Evolutionary conservation across 2,888 invertebrate species (phyloP).

Genomic region (Nomada lathburiana): DNA sequence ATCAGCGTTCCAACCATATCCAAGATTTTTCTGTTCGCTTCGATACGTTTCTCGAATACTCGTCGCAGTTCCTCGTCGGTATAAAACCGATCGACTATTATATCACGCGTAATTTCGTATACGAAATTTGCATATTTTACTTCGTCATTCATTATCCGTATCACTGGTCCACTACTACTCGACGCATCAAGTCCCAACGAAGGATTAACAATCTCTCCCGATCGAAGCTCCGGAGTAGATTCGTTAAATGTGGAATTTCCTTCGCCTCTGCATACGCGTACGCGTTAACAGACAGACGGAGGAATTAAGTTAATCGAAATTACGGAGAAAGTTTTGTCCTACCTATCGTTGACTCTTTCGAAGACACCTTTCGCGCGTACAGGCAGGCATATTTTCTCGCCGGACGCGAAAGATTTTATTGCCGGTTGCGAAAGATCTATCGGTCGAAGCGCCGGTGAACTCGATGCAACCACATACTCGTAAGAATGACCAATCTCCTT

Average conservation of each 20-base stretch:
- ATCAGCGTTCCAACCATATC: constrained; percentile 81
- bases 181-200: neutral
- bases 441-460: neutral
- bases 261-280: constrained; percentile 20
- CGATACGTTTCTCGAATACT: constrained; percentile 85
- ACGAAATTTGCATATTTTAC: constrained; percentile 83
- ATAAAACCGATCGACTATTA: constrained; percentile 85
- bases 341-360: constrained; percentile 21
- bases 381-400: too few relatives aligned
- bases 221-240: constrained; percentile 28
- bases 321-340: neutral
- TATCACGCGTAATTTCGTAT: constrained; percentile 86
- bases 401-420: too few relatives aligned
- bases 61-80: constrained; percentile 85
- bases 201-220: constrained; percentile 25
- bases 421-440: neutral
- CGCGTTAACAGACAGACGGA: neutral
- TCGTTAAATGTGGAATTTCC: constrained; percentile 22
- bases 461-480: constrained; percentile 11
- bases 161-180: constrained; percentile 9
- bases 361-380: too few relatives aligned
- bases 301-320: neutral
- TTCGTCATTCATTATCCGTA: constrained; percentile 70
- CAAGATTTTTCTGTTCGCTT: constrained; percentile 84
- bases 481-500: constrained; percentile 7